Percentiles rank a stretch among this genome's conserved stretches.
Conservation (phyloP, 2,888 invertebrate species). For the Lypha dubia region DNA sequence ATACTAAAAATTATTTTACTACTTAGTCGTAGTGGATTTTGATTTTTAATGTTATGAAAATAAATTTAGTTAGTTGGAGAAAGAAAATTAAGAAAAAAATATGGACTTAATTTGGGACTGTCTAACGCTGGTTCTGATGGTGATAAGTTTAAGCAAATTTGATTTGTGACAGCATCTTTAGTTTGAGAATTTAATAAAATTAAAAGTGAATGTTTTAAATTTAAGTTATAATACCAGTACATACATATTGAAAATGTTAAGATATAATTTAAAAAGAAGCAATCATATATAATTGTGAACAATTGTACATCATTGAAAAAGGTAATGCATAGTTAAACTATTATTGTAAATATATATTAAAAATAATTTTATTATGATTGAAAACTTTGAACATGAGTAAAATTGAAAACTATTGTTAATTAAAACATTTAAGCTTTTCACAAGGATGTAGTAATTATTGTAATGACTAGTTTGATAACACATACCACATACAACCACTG, state of each 20-base stretch:
- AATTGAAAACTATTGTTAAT: too few relatives aligned
- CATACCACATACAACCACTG: neutral
- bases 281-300: neutral
- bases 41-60: neutral
- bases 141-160: slow-evolving; percentile 8
- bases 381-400: neutral
- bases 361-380: neutral
- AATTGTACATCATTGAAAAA: neutral
- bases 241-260: neutral
- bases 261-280: neutral
- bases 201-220: neutral
- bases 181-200: neutral
- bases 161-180: slow-evolving; percentile 7
- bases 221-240: neutral
- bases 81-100: neutral
- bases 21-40: too few relatives aligned
- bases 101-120: neutral
- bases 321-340: neutral
- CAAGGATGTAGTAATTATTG: too few relatives aligned
- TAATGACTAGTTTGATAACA: too few relatives aligned
- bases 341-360: neutral
- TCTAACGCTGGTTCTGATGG: neutral
- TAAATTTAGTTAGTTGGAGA: neutral
- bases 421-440: too few relatives aligned
- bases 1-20: too few relatives aligned